Conservation (phyloP, 2,888 invertebrate genomes). For the Silvanus unidentatus region DNA sequence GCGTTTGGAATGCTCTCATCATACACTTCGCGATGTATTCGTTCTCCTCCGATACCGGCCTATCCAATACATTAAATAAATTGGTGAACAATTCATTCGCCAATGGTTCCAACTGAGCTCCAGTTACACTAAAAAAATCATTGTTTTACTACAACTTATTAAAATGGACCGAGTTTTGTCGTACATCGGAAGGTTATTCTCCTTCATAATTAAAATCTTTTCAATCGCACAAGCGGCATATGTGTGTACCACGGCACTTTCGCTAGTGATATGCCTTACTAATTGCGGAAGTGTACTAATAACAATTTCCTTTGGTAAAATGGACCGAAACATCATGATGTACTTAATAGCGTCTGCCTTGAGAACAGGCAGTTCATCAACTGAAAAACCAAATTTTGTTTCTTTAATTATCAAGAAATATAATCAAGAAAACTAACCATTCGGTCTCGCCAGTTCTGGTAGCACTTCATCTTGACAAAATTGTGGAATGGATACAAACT, state of each 20-base stretch:
- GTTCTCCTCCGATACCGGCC: conserved; percentile 79
- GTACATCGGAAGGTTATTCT: conserved; percentile 54
- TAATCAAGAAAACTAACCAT: conserved; percentile 50
- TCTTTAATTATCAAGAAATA: neutral
- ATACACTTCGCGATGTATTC: conserved; percentile 98
- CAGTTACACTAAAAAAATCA: conserved; percentile 49
- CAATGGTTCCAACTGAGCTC: conserved; percentile 60
- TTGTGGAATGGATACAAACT: conserved; percentile 81
- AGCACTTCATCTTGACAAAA: conserved; percentile 85
- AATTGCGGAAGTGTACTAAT: conserved; percentile 70
- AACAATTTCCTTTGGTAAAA: conserved; percentile 75
- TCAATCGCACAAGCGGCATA: conserved; percentile 93
- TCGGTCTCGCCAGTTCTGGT: conserved; percentile 71
- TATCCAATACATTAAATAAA: conserved; percentile 69
- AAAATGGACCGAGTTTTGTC: neutral
- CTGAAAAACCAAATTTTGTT: conserved; percentile 49
- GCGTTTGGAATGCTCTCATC: conserved; percentile 78
- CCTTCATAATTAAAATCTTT: conserved; percentile 73
- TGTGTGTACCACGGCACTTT: conserved; percentile 84
- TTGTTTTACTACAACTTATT: neutral
- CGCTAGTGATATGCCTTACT: conserved; percentile 68
- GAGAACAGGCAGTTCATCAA: conserved; percentile 81
- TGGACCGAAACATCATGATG: conserved; percentile 89
- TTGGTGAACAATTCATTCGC: conserved; percentile 65
- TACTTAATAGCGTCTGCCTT: conserved; percentile 97